These are phyloP conservation scores for Corella eumyota DNA, from an alignment of 23 tunicate species.

Conservation along the genomic window DNA sequence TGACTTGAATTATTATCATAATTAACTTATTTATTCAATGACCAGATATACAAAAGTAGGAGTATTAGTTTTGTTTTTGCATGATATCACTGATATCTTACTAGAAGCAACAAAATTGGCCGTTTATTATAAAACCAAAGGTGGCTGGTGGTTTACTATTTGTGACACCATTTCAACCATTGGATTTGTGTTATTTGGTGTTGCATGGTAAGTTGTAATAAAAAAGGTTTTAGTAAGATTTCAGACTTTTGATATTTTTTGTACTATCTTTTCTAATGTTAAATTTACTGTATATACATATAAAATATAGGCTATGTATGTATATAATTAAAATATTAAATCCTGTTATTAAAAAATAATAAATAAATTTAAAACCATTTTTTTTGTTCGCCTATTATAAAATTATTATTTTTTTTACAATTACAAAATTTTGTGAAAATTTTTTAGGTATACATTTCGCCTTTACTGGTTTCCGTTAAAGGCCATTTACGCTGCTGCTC, in stretches of 20 bases:
- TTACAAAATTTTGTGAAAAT: too few species aligned
- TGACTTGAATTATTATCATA: too few species aligned
- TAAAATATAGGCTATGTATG: neutral
- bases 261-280: neutral
- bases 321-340: too few species aligned
- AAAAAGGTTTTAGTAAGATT: neutral
- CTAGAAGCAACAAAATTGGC: constrained; percentile 68
- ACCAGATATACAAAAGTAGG: constrained; percentile 89
- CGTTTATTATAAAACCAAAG: constrained; percentile 77
- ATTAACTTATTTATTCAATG: too few species aligned
- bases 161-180: constrained; percentile 64
- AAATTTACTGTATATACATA: neutral
- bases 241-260: neutral
- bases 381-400: too few species aligned
- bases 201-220: constrained; percentile 60
- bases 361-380: too few species aligned
- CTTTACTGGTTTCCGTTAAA: constrained; percentile 91
- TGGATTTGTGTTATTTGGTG: constrained; percentile 75
- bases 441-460: constrained; percentile 71
- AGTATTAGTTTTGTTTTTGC: constrained; percentile 57
- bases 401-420: too few species aligned
- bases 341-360: too few species aligned
- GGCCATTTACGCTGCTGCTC: constrained; percentile 87
- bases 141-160: constrained; percentile 64
- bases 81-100: constrained; percentile 86